Base-by-base conservation (phyloP, 2,797 vertebrate species). In the Psittacula derbiana region DNA sequence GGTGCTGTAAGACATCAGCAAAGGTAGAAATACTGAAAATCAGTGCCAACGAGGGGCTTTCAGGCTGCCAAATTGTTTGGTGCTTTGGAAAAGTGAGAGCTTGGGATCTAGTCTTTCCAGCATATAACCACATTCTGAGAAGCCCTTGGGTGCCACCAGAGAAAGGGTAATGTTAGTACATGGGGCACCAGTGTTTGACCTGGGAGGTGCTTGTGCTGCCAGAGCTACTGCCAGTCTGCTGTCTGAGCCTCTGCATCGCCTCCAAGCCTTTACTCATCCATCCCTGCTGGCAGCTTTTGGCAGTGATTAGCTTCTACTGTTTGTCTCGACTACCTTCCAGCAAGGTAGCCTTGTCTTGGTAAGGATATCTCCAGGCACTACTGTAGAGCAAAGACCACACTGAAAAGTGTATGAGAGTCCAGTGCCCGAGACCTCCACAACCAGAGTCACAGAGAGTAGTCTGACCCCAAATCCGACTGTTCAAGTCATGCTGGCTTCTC, bases 11-110 rank as follows among this genome's bases (percentile, higher is more conserved):
- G 78, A 24, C 62, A n/a, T 15, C 49, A 62, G 36, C 65, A 72
- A 82, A 74, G 43, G 67, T 60, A 44, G 16, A 46, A 88, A 92
- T 14, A 4, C 16, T 82, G 64, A 53, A 80, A 73, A 64, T 55
- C 5, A 3, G 15, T 21, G 30, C 24, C 47, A 41, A 0, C 4
- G 23, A 1, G 0, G 20, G 43, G 11, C 12, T 79, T 41, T 41
- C 27, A 49, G 44, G 67, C 16, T 64, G 27, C 25, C 24, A 52
- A 2, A 40, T 58, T 57, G 31, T 60, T 41, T 38, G 14, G 19
- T 61, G 60, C 40, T 30, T 76, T 21, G 4, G 58, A 47, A 91
- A 85, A 72, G 5, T 23, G 12, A 30, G 46, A 41, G 30, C 23
- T 84, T 55, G 31, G 31, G 62, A 61, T 50, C 19, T 18, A 23